Base-by-base conservation (phyloP, 2,888 invertebrate genomes). In the Onthophagus sagittarius region DNA sequence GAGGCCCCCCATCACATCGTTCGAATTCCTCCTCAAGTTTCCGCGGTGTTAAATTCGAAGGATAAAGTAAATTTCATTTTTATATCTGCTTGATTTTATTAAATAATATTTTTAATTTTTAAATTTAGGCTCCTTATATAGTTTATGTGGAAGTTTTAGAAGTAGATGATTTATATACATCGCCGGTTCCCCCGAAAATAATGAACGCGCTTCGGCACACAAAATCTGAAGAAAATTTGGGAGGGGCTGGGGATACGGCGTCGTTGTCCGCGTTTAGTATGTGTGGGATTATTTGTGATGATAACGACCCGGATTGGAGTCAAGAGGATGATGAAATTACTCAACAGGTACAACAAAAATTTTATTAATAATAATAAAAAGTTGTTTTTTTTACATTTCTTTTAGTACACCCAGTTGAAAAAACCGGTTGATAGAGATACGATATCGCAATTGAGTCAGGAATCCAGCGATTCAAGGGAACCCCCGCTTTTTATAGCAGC, bases 11-110 rank as follows among this genome's bases (percentile, higher is more conserved):
- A 99, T 87, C 94, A 97, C 83, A 94, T 99, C 80, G 93, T 99
- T 70, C 89, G 99, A 85, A 97, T 99, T 86, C 98, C 99, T 64
- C 97, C 97, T 75, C 96, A 97, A 82, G 96, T 97, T 77, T 97
- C 98, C 76, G 98, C 98, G 71, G 98, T 99, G 72, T 92, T 99
- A 77, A 99, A 99, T 86, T 98, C 98, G 79, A 99, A 99, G 87
- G 97, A 98, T 85, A 97, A 97, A 90, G 93, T 93, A 83, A 63
- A 32, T 69, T 23, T 0, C 14, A n/a, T 23, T 63, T 23, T 9
- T 15, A 39, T 7, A 9, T 14, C 11, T 62, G 15, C 33, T 14
- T 23, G 11, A 15, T 53, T 71, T 14, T 71, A 62, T 23, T 63
- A 5, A 31, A 67, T 31, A 13, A n/a, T 15, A 9, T 23, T 32